Base-by-base conservation (phyloP, 2,113 vertebrate species). In the Labrus mixtus region DNA sequence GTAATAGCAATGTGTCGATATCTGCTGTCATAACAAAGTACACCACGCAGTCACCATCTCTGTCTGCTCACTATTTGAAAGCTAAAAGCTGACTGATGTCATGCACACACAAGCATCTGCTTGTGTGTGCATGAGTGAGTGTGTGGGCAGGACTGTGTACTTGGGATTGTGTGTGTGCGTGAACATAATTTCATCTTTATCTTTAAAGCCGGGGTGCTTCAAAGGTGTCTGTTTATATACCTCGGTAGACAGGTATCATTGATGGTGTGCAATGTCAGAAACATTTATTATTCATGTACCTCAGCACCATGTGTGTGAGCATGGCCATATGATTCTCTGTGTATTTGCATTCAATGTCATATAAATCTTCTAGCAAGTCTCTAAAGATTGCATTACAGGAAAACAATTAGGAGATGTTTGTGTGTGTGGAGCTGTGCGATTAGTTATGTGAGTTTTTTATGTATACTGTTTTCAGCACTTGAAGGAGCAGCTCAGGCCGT, bases 321-420 rank as follows among this genome's bases (percentile, higher is more conserved):
- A 33, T 36, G 8, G 29, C 41, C 62, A 15, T 54, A 19, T 61
- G 19, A 39, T 17, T 57, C n/a, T 86, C 25, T 19, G 4, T 76
- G 46, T 63, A 55, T 83, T 74, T 64, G 55, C 41, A 69, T 54
- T 70, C 60, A 57, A 56, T 80, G 48, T 63, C 54, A 54, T 78
- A 51, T 75, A 59, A 46, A 71, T 67, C 39, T 60, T 55, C 25
- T 15, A 39, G 17, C 37, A 68, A 55, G 59, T 65, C 73, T 77
- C 67, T 65, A 67, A 90, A 79, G 72, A 80, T 76, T 76, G 50
- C 15, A 37, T 68, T 58, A 74, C 78, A 75, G 55, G 58, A 53
- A 89, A 83, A 78, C 84, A 70, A 76, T 87, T 74, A 81, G 64
- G 72, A 81, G 50, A 69, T 82, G 70, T 79, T 85, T 87, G 54